These are phyloP conservation scores for Clusia tigrina DNA, from an alignment of 2,888 invertebrate genomes.

Conservation along the genomic window DNA sequence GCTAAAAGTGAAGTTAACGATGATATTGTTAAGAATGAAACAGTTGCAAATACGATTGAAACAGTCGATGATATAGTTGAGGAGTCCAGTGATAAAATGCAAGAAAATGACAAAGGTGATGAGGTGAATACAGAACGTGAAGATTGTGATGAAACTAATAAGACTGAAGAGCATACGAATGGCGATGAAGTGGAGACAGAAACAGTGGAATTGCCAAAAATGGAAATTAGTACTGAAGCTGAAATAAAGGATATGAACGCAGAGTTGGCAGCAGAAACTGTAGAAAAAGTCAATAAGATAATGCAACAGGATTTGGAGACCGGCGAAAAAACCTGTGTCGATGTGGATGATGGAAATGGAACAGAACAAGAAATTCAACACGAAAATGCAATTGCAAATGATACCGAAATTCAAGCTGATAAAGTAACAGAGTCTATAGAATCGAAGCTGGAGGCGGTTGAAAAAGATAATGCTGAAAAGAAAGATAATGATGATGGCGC, in stretches of 20 bases:
- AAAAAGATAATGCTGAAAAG: slow-evolving; percentile 36
- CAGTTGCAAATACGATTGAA: slow-evolving; percentile 20
- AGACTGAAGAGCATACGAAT: slow-evolving; percentile 38
- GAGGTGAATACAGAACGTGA: slow-evolving; percentile 18
- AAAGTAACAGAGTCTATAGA: slow-evolving; percentile 18
- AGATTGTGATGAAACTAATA: slow-evolving; percentile 32
- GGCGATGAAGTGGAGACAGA: slow-evolving; percentile 26
- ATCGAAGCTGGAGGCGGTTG: slow-evolving; percentile 16
- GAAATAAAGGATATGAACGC: slow-evolving; percentile 31
- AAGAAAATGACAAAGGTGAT: slow-evolving; percentile 25
- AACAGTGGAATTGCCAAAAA: slow-evolving; percentile 33
- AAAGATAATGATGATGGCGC: slow-evolving; percentile 38
- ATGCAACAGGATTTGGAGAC: slow-evolving; percentile 8
- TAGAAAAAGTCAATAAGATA: slow-evolving; percentile 20
- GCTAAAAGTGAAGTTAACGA: slow-evolving; percentile 28
- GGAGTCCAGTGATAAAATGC: neutral
- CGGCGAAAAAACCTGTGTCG: slow-evolving; percentile 8
- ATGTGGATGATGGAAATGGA: neutral
- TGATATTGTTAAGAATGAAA: slow-evolving; percentile 30
- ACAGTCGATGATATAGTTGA: slow-evolving; percentile 13
- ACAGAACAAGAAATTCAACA: too few relatives aligned
- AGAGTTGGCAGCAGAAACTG: slow-evolving; percentile 10
- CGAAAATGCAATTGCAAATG: too few relatives aligned
- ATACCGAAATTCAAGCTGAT: too few relatives aligned
- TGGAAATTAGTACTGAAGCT: slow-evolving; percentile 27